Base-by-base conservation (phyloP, 2,113 vertebrate species). In the Gallinago undulata region DNA sequence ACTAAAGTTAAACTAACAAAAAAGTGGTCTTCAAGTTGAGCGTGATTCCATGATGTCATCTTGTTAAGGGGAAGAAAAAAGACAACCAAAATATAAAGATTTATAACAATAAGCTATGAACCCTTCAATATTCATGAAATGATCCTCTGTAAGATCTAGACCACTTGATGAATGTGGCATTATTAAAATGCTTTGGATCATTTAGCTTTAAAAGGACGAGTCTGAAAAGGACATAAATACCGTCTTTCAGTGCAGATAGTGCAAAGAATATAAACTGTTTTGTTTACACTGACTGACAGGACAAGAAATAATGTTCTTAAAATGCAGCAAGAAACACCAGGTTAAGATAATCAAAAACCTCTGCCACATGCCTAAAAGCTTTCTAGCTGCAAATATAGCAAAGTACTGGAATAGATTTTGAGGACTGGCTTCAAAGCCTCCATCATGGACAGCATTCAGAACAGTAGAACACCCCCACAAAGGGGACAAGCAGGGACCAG, bases 181-280 rank as follows among this genome's bases (percentile, higher is more conserved):
- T 95, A 87, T 95, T 96, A 96, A 96, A 96, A 94, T 72, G 66
- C 70, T 96, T 94, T 89, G 81, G 89, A 96, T 95, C 94, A 91
- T 96, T 97, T 95, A 91, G 77, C 74, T 96, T 92, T 72, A 62
- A 95, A 92, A 95, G 89, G 50, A 93, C 22, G 1, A 87, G 80
- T 91, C 13, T 15, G 62, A 92, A 87, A 89, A 67, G 84, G 77
- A 73, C 84, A 91, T 89, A 93, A 95, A 96, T 79, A 72, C 23
- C 76, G 25, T 75, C 39, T 89, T 90, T 60, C 55, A 64, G 53
- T 79, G 74, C 43, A 91, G 77, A 82, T 89, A 87, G 53, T 68
- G 53, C 77, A 84, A 81, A 74, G 81, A 92, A 72, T 94, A 89
- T 87, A 87, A 95, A 96, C 62, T 78, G 47, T 35, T 84, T 84